phyloP scores from a whole-genome alignment of 1,140 invertebrate species.

The Saccostrea echinata region DNA sequence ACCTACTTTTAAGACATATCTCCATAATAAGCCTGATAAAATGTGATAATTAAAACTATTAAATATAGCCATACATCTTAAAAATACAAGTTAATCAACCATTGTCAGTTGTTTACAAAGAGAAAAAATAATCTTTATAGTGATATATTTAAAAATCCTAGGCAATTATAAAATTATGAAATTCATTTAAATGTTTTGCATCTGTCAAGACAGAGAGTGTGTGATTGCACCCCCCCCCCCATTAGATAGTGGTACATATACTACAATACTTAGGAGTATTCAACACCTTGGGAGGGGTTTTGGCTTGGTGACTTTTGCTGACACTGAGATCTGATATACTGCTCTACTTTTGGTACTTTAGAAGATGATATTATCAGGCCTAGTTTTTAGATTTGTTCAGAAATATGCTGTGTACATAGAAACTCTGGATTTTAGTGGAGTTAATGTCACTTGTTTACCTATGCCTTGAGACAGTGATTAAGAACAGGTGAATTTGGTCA shows the following conservation, averaged over 20 bases:
- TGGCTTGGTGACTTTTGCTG: not conserved
- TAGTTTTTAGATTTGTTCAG: not conserved
- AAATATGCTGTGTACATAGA: not conserved
- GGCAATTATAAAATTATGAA: not conserved
- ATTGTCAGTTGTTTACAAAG: too few relatives aligned
- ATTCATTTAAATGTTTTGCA: not conserved
- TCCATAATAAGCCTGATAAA: too few relatives aligned
- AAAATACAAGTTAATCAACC: too few relatives aligned
- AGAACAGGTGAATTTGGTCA: conserved; percentile 31
- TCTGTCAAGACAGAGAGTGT: not conserved
- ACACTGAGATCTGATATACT: not conserved
- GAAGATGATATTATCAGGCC: not conserved
- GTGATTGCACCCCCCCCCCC: not conserved
- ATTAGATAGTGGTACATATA: not conserved
- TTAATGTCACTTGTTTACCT: conserved; percentile 8
- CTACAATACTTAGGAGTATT: not conserved
- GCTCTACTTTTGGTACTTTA: not conserved
- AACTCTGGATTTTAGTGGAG: conserved; percentile 1
- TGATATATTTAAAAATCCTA: too few relatives aligned
- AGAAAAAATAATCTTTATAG: too few relatives aligned
- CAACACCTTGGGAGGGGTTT: not conserved
- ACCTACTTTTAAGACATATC: too few relatives aligned
- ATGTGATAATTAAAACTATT: too few relatives aligned
- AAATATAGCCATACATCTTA: too few relatives aligned
- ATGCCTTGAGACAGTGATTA: not conserved